phyloP scores from a whole-genome alignment of 2,113 vertebrate genomes.

The Eulacestoma nigropectus region DNA sequence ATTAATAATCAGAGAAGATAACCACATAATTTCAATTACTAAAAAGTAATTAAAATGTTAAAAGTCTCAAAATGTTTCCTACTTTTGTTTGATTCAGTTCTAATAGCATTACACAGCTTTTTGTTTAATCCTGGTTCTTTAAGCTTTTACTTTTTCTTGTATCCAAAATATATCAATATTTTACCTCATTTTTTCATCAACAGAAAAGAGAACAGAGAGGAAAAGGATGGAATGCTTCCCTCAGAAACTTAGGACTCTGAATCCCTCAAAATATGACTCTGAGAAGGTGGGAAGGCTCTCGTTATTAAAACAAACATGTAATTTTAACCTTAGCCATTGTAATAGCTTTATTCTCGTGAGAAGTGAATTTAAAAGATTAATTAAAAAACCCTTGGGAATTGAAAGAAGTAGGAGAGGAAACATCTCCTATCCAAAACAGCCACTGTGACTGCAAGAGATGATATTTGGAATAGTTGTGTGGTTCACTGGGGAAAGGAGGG shows the following conservation, averaged over 20 bases:
- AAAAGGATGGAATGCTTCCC: not conserved
- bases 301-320: not conserved
- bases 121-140: not conserved
- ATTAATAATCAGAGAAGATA: not conserved
- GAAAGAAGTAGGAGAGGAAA: not conserved
- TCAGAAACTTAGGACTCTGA: not conserved
- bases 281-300: not conserved
- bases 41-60: not conserved
- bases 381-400: not conserved
- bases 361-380: not conserved
- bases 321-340: not conserved
- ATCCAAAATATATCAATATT: not conserved
- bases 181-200: not conserved
- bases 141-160: not conserved
- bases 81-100: not conserved
- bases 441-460: not conserved
- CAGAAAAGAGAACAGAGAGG: not conserved
- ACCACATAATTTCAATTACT: not conserved
- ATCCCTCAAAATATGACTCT: not conserved
- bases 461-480: not conserved
- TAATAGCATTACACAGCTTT: not conserved
- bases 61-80: not conserved
- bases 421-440: not conserved
- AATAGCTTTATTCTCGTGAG: not conserved
- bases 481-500: not conserved